phyloP scores from a whole-genome alignment of 2,888 invertebrate genomes.

The Phengaris alcon region DNA sequence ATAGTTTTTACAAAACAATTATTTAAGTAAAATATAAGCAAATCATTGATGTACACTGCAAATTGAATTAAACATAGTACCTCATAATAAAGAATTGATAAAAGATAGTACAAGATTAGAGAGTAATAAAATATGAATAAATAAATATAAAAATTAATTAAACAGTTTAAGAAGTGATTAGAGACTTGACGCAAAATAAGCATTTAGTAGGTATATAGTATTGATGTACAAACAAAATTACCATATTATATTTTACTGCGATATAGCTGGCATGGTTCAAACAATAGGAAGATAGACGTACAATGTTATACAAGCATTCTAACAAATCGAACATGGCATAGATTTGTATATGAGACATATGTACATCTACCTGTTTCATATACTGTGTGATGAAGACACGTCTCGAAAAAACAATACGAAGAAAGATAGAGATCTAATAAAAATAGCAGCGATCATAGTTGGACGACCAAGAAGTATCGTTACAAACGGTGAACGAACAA shows the following conservation, averaged over 20 bases:
- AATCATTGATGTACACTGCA: not conserved
- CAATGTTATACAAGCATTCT: conserved; percentile 25
- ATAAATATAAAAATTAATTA: not conserved
- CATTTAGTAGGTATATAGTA: not conserved
- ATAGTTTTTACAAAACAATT: not conserved
- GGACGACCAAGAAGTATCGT: conserved; percentile 62
- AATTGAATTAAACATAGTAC: not conserved
- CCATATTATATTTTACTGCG: not conserved
- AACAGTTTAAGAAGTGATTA: not conserved
- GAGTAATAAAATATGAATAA: too few species aligned
- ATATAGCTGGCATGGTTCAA: conserved; percentile 53
- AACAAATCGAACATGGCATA: conserved; percentile 20
- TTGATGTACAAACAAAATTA: not conserved
- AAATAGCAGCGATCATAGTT: conserved; percentile 65
- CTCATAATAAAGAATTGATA: too few species aligned
- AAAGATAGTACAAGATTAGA: too few species aligned
- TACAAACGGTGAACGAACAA: conserved; percentile 53
- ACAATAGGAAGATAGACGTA: conserved; percentile 48
- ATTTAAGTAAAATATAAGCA: not conserved
- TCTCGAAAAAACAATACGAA: conserved; percentile 36
- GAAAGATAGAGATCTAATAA: conserved; percentile 42
- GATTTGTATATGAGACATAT: conserved; percentile 31
- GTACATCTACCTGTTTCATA: conserved; percentile 37
- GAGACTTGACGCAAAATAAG: not conserved
- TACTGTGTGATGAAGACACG: conserved; percentile 37